Percentiles rank a stretch among this genome's conserved stretches.
phyloP scores from a whole-genome alignment of 2,888 invertebrate genomes.

The Ceraclea dissimilis region DNA sequence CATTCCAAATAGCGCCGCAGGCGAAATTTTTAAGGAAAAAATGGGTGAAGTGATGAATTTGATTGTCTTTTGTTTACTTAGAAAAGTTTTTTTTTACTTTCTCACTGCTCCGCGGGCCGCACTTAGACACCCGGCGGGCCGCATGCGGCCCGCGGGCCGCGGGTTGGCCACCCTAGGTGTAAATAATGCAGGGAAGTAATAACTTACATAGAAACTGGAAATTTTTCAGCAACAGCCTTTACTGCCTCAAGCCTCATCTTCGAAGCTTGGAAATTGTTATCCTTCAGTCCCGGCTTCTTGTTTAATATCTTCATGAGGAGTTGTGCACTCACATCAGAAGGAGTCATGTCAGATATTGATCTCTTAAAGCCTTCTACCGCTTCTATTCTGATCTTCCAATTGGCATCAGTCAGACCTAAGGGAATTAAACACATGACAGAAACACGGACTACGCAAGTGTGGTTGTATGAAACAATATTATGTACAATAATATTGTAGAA shows the following conservation, averaged over 20 bases:
- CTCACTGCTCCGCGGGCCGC: too few relatives aligned
- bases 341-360: constrained; percentile 53
- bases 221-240: constrained; percentile 69
- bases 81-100: too few relatives aligned
- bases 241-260: constrained; percentile 76
- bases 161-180: too few relatives aligned
- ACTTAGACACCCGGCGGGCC: too few relatives aligned
- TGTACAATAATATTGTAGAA: not conserved
- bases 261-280: constrained; percentile 87
- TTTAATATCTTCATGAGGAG: constrained; percentile 64
- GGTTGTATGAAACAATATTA: not conserved
- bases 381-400: constrained; percentile 79
- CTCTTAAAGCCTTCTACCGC: constrained; percentile 66
- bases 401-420: constrained; percentile 64
- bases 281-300: constrained; percentile 81
- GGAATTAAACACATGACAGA: too few relatives aligned
- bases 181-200: too few relatives aligned
- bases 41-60: too few relatives aligned
- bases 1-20: too few relatives aligned
- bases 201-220: constrained; percentile 58
- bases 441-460: not conserved
- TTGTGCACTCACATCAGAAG: constrained; percentile 62
- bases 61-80: too few relatives aligned
- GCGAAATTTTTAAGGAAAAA: too few relatives aligned
- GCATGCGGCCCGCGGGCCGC: too few relatives aligned